phyloP scores from a whole-genome alignment of 1,140 invertebrate species.

The Sarcophaga bullata region DNA sequence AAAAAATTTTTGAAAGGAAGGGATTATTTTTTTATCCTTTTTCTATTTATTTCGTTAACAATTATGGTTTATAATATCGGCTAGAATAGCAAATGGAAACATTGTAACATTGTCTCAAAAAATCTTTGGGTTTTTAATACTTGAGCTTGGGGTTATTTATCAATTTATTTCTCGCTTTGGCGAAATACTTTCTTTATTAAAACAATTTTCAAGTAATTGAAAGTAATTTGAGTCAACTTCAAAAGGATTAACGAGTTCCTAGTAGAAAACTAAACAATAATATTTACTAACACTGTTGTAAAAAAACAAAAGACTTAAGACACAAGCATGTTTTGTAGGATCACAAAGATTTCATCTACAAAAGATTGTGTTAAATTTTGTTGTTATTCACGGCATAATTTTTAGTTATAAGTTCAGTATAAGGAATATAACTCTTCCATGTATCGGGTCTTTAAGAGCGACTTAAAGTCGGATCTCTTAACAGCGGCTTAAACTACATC shows the following conservation, averaged over 20 bases:
- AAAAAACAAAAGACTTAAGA: neutral
- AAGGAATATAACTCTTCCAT: no score
- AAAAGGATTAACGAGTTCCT: neutral
- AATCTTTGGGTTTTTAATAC: neutral
- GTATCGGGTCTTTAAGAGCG: no score
- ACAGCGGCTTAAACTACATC: no score
- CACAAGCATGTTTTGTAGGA: neutral
- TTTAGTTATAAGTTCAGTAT: no score
- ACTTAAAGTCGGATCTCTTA: no score
- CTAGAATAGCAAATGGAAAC: neutral
- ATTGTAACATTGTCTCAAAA: neutral
- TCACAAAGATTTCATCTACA: no score
- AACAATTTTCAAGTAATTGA: neutral
- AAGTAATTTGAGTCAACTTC: conserved; percentile 24
- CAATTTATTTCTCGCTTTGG: neutral
- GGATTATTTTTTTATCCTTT: conserved; percentile 3
- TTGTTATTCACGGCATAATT: no score
- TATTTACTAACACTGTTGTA: neutral
- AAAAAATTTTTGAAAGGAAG: neutral
- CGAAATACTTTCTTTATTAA: neutral
- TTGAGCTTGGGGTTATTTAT: neutral
- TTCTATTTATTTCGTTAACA: neutral
- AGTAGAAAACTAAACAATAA: neutral
- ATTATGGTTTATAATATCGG: conserved; percentile 28
- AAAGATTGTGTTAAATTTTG: no score